Evolutionary conservation across 2,113 vertebrate species (phyloP).

Genomic region (Nesogale talazaci): DNA sequence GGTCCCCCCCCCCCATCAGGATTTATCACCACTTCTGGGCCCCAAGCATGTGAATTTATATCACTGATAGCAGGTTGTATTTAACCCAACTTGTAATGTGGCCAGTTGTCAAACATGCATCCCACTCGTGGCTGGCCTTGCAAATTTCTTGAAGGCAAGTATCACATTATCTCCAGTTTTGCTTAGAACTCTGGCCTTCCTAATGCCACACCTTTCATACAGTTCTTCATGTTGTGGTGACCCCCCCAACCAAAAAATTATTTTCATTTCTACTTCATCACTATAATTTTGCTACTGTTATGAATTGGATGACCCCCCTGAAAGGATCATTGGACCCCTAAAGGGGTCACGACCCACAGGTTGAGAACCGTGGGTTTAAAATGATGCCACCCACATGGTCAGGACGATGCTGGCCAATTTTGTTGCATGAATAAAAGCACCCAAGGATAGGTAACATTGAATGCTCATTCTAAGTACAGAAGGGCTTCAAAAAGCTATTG

Average conservation of each 20-base stretch:
- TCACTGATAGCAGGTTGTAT: neutral
- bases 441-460: neutral
- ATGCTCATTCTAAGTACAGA: neutral
- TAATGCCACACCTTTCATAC: too few species aligned
- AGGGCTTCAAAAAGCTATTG: too few species aligned
- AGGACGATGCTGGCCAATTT: neutral
- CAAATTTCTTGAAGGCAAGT: neutral
- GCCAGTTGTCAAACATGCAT: neutral
- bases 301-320: too few species aligned
- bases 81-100: neutral
- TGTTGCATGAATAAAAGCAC: slow-evolving; percentile 12
- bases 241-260: too few species aligned
- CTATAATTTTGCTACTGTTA: too few species aligned
- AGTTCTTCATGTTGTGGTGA: too few species aligned
- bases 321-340: too few species aligned
- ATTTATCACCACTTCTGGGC: neutral
- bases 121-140: neutral
- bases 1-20: neutral
- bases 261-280: too few species aligned
- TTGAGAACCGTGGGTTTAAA: too few species aligned
- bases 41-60: neutral
- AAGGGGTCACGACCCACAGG: too few species aligned
- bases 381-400: neutral
- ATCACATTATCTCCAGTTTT: neutral
- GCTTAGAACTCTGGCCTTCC: too few species aligned